phyloP scores from a whole-genome alignment of 2,797 vertebrate genomes.

The Loriculus beryllinus region DNA sequence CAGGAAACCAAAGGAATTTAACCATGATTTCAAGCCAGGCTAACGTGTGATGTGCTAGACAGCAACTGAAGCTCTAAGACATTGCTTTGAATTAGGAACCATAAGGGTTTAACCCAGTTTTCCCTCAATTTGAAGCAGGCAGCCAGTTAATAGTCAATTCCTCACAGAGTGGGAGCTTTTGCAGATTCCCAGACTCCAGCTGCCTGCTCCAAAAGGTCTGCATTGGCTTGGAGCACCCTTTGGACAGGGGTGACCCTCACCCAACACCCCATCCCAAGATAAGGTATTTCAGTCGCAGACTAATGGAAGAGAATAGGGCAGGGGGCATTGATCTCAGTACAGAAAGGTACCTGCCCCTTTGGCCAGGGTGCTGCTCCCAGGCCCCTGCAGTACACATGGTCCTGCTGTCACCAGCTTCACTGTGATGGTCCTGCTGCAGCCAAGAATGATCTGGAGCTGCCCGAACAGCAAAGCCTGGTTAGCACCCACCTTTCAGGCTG shows the following conservation, averaged over 20 bases:
- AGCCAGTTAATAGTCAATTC: not conserved
- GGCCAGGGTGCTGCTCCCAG: not conserved
- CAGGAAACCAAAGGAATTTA: not conserved
- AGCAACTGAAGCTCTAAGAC: not conserved
- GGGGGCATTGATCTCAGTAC: not conserved
- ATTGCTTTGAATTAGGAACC: not conserved
- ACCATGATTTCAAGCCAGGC: not conserved
- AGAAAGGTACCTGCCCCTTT: not conserved
- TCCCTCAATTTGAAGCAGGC: not conserved
- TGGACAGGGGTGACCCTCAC: not conserved
- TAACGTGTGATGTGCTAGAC: too few relatives aligned
- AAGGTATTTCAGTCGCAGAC: not conserved
- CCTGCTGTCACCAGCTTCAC: not conserved
- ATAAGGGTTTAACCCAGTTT: not conserved
- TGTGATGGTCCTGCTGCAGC: not conserved
- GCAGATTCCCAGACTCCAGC: not conserved
- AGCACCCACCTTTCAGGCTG: not conserved
- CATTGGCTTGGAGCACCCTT: rapidly evolving
- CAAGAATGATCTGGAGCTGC: not conserved
- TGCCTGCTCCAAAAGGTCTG: not conserved
- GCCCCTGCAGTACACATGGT: too few relatives aligned
- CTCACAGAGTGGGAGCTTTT: rapidly evolving
- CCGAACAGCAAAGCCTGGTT: not conserved
- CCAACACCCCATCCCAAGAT: not conserved
- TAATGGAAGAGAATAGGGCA: not conserved